These are phyloP conservation scores for Orestias chungarensis DNA, from an alignment of 2,797 vertebrate genomes.

Conservation along the genomic window DNA sequence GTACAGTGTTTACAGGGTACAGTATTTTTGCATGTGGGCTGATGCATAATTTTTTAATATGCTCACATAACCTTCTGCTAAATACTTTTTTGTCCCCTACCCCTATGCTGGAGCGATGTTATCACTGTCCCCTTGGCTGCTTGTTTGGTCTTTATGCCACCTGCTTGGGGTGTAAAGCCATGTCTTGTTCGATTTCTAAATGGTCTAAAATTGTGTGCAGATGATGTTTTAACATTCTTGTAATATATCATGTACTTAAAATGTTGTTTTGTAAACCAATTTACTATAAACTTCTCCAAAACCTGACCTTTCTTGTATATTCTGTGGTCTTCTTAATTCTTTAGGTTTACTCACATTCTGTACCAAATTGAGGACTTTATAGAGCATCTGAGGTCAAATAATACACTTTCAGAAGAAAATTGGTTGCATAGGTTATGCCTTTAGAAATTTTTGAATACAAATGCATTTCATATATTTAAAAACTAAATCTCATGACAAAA, in stretches of 20 bases:
- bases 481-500: not conserved
- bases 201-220: not conserved
- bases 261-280: not conserved
- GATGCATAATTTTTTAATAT: not conserved
- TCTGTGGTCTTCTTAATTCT: not conserved
- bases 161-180: not conserved
- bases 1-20: not conserved
- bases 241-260: not conserved
- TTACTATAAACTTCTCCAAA: not conserved
- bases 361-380: not conserved
- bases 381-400: not conserved
- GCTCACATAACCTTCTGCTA: not conserved
- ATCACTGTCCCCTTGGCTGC: not conserved
- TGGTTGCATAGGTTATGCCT: not conserved
- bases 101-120: no score
- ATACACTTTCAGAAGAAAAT: not conserved
- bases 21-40: not conserved
- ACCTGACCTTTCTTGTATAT: not conserved
- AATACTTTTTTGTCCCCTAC: not conserved
- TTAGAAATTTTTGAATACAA: not conserved
- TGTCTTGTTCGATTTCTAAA: not conserved
- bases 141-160: not conserved
- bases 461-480: not conserved
- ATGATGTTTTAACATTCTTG: not conserved
- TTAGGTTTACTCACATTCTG: not conserved